Base-by-base conservation (phyloP, 1,140 invertebrate species). In the Ceratina japonica region DNA sequence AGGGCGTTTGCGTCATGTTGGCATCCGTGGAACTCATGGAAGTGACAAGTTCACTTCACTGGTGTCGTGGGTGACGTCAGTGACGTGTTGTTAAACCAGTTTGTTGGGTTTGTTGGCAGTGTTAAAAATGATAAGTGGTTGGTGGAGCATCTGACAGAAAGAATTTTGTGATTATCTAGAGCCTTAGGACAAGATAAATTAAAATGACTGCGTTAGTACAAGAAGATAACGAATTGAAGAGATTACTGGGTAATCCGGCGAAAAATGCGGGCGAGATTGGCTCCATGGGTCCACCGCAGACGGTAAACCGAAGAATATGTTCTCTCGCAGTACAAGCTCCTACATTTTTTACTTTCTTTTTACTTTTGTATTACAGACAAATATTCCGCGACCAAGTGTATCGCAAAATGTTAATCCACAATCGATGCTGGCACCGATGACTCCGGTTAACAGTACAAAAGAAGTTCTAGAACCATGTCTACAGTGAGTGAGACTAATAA, bases 211-310 rank as follows among this genome's bases (percentile, higher is more conserved):
- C 70, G 18, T 7, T 68, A n/a, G n/a, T 58, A 16, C 79, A 82
- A 61, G 75, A 79, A 1, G 87, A 89, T 49, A 86, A 89, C 27
- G 90, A 92, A 52, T 70, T 91, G 10, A 90, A 88, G 18, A 83
- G 82, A 59, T 77, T 92, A n/a, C 69, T 91, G 0, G 79, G 78
- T 66, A 90, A 84, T 69, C 90, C 90, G 0, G 85, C 74, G 0
- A 92, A 88, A 89, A 89, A 88, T 90, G 84, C 74, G 0, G 65
- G n/a, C 1, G 88, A 91, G 5, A 89, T 91, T 16, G 82, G 84
- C 20, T 84, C 86, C 0, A 92, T 91, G 90, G 90, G 88, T 49
- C 91, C 90, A 2, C 91, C 91, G n/a, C 83, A 87, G 2, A 87
- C 90, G 22, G 91, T 92, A 87, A 85, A 82, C 61, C 71, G 63